Evolutionary conservation across 1,140 invertebrate genomes (phyloP).

Genomic region (Melipona quadrifasciata): DNA sequence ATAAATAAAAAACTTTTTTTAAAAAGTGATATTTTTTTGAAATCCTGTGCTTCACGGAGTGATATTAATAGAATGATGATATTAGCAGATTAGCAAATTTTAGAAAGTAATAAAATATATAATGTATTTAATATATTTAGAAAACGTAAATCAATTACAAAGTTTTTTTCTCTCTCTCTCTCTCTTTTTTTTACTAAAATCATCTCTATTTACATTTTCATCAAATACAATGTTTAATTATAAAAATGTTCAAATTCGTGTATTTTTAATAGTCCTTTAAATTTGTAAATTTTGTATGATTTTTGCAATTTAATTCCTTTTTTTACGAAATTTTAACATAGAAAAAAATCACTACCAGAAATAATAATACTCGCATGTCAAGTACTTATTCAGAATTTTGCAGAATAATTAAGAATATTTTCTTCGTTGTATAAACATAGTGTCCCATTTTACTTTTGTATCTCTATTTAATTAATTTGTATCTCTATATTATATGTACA

Average conservation of each 20-base stretch:
- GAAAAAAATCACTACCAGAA: neutral
- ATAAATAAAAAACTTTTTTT: conserved; percentile 59
- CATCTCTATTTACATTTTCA: conserved; percentile 34
- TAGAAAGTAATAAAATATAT: conserved; percentile 3
- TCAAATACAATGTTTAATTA: conserved; percentile 19
- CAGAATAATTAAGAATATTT: conserved; percentile 32
- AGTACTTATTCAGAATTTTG: conserved; percentile 28
- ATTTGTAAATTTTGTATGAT: neutral
- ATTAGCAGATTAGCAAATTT: neutral
- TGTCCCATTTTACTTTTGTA: conserved; percentile 36
- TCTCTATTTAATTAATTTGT: neutral
- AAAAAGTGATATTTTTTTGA: conserved; percentile 25
- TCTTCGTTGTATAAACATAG: conserved; percentile 44
- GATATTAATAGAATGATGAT: neutral
- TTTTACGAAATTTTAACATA: neutral
- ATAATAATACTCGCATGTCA: conserved; percentile 16
- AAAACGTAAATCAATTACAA: conserved; percentile 14
- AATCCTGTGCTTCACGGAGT: conserved; percentile 17
- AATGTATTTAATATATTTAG: neutral
- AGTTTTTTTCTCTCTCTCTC: neutral
- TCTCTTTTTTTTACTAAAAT: conserved; percentile 22
- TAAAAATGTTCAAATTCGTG: neutral
- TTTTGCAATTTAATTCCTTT: neutral
- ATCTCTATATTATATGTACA: conserved; percentile 41
- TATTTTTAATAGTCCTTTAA: neutral